Evolutionary conservation across 2,797 vertebrate species (phyloP).

Genomic region (Siniperca obscura): DNA sequence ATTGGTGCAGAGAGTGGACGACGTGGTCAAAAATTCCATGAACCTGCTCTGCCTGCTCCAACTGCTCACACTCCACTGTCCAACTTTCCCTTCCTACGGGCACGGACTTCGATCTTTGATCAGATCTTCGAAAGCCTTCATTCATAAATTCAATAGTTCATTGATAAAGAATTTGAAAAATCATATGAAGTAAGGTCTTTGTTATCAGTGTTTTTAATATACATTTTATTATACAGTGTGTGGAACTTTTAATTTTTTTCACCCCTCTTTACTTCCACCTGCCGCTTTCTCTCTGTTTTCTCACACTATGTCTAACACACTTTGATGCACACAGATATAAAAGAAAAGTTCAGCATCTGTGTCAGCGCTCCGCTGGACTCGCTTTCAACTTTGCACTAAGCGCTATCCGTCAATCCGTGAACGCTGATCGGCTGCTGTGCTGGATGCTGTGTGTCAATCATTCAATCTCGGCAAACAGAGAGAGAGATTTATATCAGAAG

Average conservation of each 20-base stretch:
- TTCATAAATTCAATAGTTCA: constrained; percentile 73
- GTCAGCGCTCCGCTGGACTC: no score
- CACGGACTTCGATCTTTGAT: constrained; percentile 47
- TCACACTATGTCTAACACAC: background rate
- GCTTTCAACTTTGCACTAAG: no score
- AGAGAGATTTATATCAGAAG: no score
- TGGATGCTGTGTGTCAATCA: no score
- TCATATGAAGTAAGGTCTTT: background rate
- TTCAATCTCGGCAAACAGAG: no score
- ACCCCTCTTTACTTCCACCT: background rate
- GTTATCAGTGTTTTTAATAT: background rate
- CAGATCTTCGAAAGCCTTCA: constrained; percentile 48
- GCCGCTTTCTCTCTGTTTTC: background rate
- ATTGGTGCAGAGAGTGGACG: constrained; percentile 44
- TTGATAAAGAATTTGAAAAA: constrained; percentile 45
- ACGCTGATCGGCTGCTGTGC: no score
- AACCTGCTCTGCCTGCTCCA: constrained; percentile 50
- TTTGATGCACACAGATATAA: background rate
- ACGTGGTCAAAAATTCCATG: constrained; percentile 62
- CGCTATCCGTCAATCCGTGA: no score
- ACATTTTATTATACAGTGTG: background rate
- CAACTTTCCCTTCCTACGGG: constrained; percentile 10
- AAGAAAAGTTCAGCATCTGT: no score
- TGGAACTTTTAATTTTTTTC: background rate
- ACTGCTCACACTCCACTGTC: constrained; percentile 1